Conservation (phyloP, 2,113 vertebrate genomes). For the Albula goreensis region DNA sequence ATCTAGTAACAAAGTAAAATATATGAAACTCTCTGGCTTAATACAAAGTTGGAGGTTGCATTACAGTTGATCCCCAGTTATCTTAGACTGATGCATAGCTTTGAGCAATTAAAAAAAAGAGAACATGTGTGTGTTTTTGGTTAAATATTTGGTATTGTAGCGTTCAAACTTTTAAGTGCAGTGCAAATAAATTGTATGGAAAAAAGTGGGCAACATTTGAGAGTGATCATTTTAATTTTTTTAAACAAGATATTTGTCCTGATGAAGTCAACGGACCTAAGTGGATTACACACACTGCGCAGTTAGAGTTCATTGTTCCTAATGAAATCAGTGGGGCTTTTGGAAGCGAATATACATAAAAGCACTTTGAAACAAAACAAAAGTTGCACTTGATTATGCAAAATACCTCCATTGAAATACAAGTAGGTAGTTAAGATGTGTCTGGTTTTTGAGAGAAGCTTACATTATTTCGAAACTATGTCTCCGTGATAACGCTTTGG, state of each 20-base stretch:
- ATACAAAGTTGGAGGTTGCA: not conserved
- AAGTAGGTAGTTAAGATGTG: not conserved
- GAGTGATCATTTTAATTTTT: not conserved
- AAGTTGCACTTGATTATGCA: not conserved
- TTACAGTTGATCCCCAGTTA: not conserved
- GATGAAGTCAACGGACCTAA: not conserved
- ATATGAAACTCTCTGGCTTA: not conserved
- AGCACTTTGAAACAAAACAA: not conserved
- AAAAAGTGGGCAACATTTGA: not conserved
- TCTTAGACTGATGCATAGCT: not conserved
- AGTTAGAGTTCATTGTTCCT: not conserved
- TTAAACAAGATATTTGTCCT: not conserved
- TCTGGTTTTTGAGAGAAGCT: too few relatives aligned
- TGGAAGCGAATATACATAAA: not conserved
- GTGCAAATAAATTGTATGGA: not conserved
- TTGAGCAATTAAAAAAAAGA: not conserved
- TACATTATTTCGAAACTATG: too few relatives aligned
- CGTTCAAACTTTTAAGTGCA: not conserved
- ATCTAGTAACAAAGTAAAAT: not conserved
- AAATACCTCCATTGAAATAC: not conserved
- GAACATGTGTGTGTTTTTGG: not conserved
- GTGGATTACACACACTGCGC: not conserved
- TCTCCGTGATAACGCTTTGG: too few relatives aligned
- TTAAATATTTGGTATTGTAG: not conserved
- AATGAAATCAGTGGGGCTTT: not conserved